These are phyloP conservation scores for Stenolophus ochropezus DNA, from an alignment of 2,888 invertebrate species.

Conservation along the genomic window DNA sequence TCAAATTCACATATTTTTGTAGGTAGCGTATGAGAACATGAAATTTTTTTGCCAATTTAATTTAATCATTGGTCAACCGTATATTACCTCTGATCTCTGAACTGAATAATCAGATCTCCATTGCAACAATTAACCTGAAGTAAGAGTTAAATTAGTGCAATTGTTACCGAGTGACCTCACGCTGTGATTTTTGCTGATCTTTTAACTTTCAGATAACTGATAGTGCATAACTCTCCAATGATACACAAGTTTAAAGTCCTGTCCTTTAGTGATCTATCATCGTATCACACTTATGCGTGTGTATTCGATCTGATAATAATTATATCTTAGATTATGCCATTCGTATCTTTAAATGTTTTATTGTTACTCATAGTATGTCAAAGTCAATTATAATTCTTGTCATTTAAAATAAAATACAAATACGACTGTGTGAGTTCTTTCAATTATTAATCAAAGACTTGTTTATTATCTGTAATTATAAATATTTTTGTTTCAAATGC, in stretches of 20 bases:
- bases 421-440: neutral
- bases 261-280: neutral
- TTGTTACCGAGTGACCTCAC: conserved; percentile 25
- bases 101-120: conserved; percentile 9
- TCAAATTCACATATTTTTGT: too few species aligned
- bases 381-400: neutral
- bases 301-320: conserved; percentile 28
- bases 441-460: neutral
- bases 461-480: too few species aligned
- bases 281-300: neutral
- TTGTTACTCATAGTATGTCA: neutral
- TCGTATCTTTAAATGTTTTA: neutral
- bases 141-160: conserved; percentile 23
- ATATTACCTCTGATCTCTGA: conserved; percentile 31
- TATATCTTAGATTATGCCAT: neutral
- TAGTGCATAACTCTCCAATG: conserved; percentile 9
- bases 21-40: too few species aligned
- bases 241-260: conserved; percentile 47
- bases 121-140: conserved; percentile 19
- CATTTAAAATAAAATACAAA: neutral
- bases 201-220: conserved; percentile 41
- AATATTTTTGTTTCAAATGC: too few species aligned
- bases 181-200: conserved; percentile 33
- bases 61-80: conserved; percentile 14
- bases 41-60: neutral